Base-by-base conservation (phyloP, 2,797 vertebrate species). In the Chiroxiphia lanceolata region DNA sequence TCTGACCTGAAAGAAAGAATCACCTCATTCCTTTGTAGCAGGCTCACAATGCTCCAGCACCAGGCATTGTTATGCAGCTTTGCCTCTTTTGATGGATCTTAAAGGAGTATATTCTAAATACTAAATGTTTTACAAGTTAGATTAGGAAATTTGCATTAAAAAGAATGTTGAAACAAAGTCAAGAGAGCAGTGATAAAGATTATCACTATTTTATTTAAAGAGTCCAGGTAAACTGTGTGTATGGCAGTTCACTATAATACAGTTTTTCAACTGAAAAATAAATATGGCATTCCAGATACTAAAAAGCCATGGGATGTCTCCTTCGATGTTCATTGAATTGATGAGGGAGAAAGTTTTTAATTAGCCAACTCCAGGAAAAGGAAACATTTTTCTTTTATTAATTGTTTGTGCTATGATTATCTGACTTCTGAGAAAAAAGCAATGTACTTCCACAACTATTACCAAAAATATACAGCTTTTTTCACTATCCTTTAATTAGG, bases 41-140 rank as follows among this genome's bases (percentile, higher is more conserved):
- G 91, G 42, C 82, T 94, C 87, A 98, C 97, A 97, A 97, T 97
- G 93, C 94, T 89, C 94, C 56, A 34, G 93, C 92, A 54, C 91
- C 77, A 96, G 83, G 91, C 92, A 97, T 98, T 98, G 97, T 98
- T 93, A 90, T 80, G 50, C 71, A 76, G 53, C 87, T 69, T 87
- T 97, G 97, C 96, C 94, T 98, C 94, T 97, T 84, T 95, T 95
- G 95, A 95, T 93, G 81, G 94, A 89, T 94, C 91, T 96, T 97
- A 96, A 96, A 97, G 90, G 74, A 94, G 38, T 90, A 95, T 91
- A 96, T 96, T 97, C 95, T 91, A 98, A 98, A 98, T 98, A 98
- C 97, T 96, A 97, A 98, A 98, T 96, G 97, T 97, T 97, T 96
- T 97, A 97, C 91, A 95, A 97, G 95, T 98, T 96, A 97, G 96